Evolutionary conservation across 2,888 invertebrate genomes (phyloP).

Genomic region (Spicauda simplicius): DNA sequence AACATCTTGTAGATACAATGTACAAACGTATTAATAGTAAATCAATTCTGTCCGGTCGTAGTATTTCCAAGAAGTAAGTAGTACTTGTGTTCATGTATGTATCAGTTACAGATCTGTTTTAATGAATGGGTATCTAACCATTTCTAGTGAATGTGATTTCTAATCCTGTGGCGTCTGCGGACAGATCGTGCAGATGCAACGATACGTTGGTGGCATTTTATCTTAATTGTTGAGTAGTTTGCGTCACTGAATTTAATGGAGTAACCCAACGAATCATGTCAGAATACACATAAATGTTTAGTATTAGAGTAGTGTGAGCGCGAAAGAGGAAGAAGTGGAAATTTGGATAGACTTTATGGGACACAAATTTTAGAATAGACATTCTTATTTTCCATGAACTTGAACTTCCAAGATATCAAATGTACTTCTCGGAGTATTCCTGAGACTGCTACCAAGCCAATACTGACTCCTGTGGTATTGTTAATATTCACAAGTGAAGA

Average conservation of each 20-base stretch:
- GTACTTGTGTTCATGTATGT: conserved; percentile 18
- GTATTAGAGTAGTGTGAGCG: no score
- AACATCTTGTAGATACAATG: no score
- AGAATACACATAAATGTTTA: background rate
- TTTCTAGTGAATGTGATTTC: conserved; percentile 25
- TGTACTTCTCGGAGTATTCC: no score
- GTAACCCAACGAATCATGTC: conserved; percentile 4
- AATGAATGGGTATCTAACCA: conserved; percentile 18
- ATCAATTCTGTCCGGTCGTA: background rate
- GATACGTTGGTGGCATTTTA: conserved; percentile 28
- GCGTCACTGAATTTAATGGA: conserved; percentile 8
- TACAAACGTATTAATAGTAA: background rate
- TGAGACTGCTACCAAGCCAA: no score
- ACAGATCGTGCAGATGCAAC: conserved; percentile 29
- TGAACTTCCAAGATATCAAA: no score
- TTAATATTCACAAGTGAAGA: no score
- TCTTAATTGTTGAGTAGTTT: conserved; percentile 31
- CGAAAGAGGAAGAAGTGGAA: no score
- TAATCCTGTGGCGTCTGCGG: conserved; percentile 22
- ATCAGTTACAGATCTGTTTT: conserved; percentile 28
- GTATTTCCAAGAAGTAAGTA: conserved; percentile 6
- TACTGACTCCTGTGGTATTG: no score
- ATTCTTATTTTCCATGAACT: no score
- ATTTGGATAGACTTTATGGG: no score
- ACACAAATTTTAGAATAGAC: no score